Percentiles rank a stretch among this genome's conserved stretches.
Conservation (phyloP, 2,797 vertebrate genomes). For the Petrocephalus sullivani region DNA sequence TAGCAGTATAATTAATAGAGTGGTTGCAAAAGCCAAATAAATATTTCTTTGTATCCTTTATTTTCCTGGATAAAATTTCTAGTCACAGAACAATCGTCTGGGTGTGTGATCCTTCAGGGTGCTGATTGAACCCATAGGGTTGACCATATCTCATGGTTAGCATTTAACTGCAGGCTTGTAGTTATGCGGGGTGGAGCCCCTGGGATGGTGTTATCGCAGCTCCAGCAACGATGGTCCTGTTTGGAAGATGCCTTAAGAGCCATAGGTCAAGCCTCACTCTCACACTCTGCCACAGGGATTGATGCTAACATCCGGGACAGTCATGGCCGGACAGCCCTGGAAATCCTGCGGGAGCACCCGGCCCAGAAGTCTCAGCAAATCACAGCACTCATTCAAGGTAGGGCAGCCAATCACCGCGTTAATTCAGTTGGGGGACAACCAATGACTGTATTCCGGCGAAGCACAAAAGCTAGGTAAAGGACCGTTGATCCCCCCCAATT, state of each 20-base stretch:
- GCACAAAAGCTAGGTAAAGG: neutral
- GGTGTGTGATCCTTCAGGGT: neutral
- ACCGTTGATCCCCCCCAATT: neutral
- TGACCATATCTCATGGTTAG: neutral
- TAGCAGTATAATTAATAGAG: neutral
- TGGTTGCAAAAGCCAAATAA: neutral
- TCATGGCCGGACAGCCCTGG: constrained; percentile 83
- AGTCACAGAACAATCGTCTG: neutral
- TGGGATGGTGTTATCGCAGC: neutral
- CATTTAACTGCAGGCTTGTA: neutral
- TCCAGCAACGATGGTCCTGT: neutral
- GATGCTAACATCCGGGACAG: constrained; percentile 83
- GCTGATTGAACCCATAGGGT: neutral
- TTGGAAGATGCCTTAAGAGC: neutral
- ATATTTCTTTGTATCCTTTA: neutral
- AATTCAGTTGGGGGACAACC: neutral
- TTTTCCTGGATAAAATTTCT: neutral
- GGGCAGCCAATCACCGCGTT: constrained; percentile 8
- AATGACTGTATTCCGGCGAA: neutral
- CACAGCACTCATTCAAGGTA: constrained; percentile 85
- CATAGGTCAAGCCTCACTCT: neutral
- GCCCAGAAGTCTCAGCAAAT: constrained; percentile 93
- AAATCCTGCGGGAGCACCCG: constrained; percentile 87
- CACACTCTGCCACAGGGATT: constrained; percentile 65
- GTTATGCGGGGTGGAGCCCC: neutral